These are phyloP conservation scores for Drosophila funebris DNA, from an alignment of 1,140 invertebrate species.

Conservation along the genomic window DNA sequence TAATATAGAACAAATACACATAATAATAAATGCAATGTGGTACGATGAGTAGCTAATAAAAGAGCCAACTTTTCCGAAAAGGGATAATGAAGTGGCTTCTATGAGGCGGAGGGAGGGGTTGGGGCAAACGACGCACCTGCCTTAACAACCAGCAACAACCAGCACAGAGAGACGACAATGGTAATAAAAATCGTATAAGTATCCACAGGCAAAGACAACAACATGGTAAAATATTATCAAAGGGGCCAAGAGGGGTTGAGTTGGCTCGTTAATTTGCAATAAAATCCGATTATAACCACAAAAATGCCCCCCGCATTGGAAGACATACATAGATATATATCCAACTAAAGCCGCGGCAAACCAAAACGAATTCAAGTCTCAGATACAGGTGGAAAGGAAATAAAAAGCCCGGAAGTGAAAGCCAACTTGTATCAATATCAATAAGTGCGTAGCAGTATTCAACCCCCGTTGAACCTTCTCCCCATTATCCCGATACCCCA, in stretches of 20 bases:
- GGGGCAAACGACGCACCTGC: conserved; percentile 49
- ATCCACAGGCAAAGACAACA: conserved; percentile 62
- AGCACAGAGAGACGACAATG: conserved; percentile 40
- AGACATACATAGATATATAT: conserved; percentile 71
- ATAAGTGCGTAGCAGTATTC: conserved; percentile 53
- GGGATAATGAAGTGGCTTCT: conserved; percentile 71
- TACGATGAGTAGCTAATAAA: conserved; percentile 38
- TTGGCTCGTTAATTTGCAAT: conserved; percentile 81
- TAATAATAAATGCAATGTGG: conserved; percentile 72
- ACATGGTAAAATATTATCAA: conserved; percentile 52
- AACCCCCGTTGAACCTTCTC: neutral
- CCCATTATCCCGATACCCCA: neutral
- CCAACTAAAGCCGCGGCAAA: conserved; percentile 16
- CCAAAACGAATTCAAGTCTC: conserved; percentile 35
- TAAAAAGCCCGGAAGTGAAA: conserved; percentile 70
- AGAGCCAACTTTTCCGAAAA: conserved; percentile 52
- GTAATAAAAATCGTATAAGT: conserved; percentile 80
- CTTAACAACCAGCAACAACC: conserved; percentile 59
- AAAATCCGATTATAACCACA: conserved; percentile 83
- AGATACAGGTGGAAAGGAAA: conserved; percentile 71
- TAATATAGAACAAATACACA: conserved; percentile 77
- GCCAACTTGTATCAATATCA: conserved; percentile 79
- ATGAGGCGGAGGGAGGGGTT: neutral
- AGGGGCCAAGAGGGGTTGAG: conserved; percentile 4
- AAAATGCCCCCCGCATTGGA: conserved; percentile 69